These are phyloP conservation scores for Ciona savignyi DNA, from an alignment of 23 tunicate species.

Conservation along the genomic window DNA sequence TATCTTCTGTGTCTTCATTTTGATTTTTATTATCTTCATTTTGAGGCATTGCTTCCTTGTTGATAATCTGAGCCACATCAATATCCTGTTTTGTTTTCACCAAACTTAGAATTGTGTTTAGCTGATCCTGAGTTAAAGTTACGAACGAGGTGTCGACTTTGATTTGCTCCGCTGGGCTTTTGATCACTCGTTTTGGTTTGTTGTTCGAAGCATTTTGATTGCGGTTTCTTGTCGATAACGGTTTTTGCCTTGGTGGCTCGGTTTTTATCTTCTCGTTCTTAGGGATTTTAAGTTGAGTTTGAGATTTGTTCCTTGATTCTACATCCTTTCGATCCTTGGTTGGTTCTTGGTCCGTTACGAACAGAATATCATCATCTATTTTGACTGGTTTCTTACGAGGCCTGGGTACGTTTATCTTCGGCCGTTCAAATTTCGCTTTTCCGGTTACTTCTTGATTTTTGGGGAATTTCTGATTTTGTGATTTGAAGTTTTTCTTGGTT, in stretches of 20 bases:
- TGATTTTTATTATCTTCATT: slow-evolving; percentile 9
- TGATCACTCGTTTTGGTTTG: slow-evolving; percentile 3
- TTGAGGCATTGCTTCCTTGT: slow-evolving; percentile 8
- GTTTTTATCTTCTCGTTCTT: slow-evolving; percentile 6
- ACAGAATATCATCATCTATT: slow-evolving; percentile 7
- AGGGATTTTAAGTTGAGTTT: slow-evolving; percentile 1
- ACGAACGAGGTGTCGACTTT: slow-evolving; percentile 56
- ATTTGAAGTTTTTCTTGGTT: background rate
- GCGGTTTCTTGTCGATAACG: background rate
- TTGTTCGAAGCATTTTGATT: slow-evolving; percentile 3
- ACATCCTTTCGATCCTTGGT: background rate
- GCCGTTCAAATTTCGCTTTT: background rate
- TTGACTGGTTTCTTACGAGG: background rate
- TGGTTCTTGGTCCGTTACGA: slow-evolving; percentile 10
- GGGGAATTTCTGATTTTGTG: background rate
- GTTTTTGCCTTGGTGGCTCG: slow-evolving; percentile 14
- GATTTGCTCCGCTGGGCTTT: background rate
- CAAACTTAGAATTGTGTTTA: slow-evolving; percentile 60
- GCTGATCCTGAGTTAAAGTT: slow-evolving; percentile 84
- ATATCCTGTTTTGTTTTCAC: slow-evolving; percentile 81
- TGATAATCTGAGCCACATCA: slow-evolving; percentile 40
- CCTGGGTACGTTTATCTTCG: background rate
- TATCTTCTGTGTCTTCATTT: background rate
- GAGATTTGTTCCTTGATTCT: background rate
- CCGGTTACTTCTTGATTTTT: background rate